Conservation (phyloP, 2,888 invertebrate species). For the Brachypalpus laphriformis region DNA sequence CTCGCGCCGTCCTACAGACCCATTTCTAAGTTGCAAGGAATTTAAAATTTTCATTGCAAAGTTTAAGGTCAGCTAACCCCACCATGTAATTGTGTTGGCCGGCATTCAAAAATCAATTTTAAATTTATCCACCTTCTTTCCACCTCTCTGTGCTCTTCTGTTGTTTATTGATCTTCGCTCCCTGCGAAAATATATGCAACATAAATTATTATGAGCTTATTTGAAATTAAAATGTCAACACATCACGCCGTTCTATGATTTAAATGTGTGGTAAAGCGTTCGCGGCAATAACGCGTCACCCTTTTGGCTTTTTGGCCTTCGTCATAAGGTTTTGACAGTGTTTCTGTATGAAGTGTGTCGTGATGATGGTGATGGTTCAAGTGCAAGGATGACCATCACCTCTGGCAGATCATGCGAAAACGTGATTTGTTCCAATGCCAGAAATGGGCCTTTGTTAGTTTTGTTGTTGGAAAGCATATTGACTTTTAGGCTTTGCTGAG, state of each 20-base stretch:
- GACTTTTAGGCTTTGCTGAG: constrained; percentile 4
- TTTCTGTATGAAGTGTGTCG: constrained; percentile 5
- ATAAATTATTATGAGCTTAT: constrained; percentile 30
- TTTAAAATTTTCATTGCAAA: constrained; percentile 72
- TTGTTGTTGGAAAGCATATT: constrained; percentile 44
- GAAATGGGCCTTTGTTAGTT: not conserved
- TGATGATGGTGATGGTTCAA: constrained; percentile 46
- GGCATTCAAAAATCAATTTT: constrained; percentile 62
- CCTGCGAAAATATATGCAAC: constrained; percentile 8
- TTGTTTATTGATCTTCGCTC: not conserved
- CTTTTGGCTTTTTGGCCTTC: constrained; percentile 34
- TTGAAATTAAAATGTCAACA: constrained; percentile 47
- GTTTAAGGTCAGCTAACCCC: constrained; percentile 76
- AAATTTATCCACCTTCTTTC: not conserved
- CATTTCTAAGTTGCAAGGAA: constrained; percentile 9
- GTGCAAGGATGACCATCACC: constrained; percentile 45
- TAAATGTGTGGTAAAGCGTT: constrained; percentile 33
- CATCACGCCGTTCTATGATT: not conserved
- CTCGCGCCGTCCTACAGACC: not conserved
- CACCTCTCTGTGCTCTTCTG: not conserved
- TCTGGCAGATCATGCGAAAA: constrained; percentile 38
- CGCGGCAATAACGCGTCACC: constrained; percentile 38
- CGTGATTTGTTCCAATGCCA: constrained; percentile 32
- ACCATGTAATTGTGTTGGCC: constrained; percentile 50
- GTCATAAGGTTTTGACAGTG: constrained; percentile 21